Evolutionary conservation across 1,140 invertebrate species (phyloP).

Genomic region (Leptopilina clavipes): DNA sequence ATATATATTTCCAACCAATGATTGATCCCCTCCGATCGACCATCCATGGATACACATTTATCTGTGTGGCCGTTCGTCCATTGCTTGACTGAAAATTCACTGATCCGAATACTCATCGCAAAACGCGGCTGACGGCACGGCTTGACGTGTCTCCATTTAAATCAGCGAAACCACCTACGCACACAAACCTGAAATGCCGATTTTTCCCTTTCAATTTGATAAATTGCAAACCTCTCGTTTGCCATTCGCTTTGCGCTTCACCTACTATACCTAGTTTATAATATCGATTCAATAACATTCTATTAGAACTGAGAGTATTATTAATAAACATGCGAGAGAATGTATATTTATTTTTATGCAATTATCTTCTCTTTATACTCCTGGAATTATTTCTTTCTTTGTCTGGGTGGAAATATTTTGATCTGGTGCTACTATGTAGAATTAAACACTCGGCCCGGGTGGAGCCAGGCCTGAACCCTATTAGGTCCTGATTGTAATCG

Average conservation of each 20-base stretch:
- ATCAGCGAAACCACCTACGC: constrained; percentile 33
- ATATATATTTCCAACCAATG: constrained; percentile 8
- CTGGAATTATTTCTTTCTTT: not conserved
- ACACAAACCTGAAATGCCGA: constrained; percentile 24
- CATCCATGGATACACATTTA: constrained; percentile 30
- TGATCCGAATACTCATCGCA: constrained; percentile 34
- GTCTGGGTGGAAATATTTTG: too few relatives aligned
- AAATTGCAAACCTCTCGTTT: constrained; percentile 17
- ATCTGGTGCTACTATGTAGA: too few relatives aligned
- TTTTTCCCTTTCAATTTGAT: constrained; percentile 33
- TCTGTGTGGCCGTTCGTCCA: constrained; percentile 28
- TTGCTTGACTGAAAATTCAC: constrained; percentile 31
- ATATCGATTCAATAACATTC: constrained; percentile 27
- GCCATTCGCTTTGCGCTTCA: constrained; percentile 30
- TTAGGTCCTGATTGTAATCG: too few relatives aligned
- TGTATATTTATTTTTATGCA: not conserved
- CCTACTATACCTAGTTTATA: not conserved
- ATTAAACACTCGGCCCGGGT: too few relatives aligned
- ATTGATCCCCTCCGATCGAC: constrained; percentile 32
- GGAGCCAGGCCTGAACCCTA: too few relatives aligned
- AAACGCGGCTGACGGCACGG: constrained; percentile 10
- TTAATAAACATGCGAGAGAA: not conserved
- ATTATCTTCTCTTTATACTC: not conserved
- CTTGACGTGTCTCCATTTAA: constrained; percentile 33
- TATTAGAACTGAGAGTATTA: not conserved